These are phyloP conservation scores for Branchipolynoe longqiensis DNA, from an alignment of 2,888 invertebrate genomes.

Conservation along the genomic window DNA sequence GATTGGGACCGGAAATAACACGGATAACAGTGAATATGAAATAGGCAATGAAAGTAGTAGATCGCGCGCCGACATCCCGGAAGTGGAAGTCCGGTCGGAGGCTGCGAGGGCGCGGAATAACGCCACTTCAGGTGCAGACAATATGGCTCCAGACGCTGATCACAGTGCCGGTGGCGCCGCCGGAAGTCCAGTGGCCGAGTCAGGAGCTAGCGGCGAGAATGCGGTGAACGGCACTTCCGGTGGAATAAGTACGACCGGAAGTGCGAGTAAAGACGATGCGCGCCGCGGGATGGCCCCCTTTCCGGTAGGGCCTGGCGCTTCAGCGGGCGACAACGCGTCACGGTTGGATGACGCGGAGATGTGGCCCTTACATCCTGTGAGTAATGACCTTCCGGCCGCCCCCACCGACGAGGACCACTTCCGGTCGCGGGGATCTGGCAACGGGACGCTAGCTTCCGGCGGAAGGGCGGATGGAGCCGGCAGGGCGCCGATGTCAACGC, in stretches of 20 bases:
- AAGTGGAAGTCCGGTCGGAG: not conserved
- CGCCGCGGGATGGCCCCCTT: not conserved
- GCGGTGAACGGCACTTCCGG: not conserved
- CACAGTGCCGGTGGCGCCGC: not conserved
- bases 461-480: not conserved
- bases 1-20: no score
- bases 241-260: not conserved
- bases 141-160: not conserved
- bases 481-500: not conserved
- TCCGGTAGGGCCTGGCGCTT: no score
- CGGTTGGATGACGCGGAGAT: slow-evolving; percentile 11
- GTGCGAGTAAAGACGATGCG: not conserved
- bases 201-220: no score
- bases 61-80: not conserved
- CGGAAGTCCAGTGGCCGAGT: not conserved
- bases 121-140: not conserved
- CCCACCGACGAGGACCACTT: slow-evolving; percentile 1
- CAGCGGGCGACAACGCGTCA: not conserved
- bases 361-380: slow-evolving; percentile 1
- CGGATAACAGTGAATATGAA: no score
- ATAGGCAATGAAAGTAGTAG: not conserved
- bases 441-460: not conserved
- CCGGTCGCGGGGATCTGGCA: not conserved
- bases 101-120: not conserved
- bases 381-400: not conserved